Percentiles rank a stretch among this genome's conserved stretches.
phyloP scores from a whole-genome alignment of 1,140 invertebrate species.

The Danaus plexippus region DNA sequence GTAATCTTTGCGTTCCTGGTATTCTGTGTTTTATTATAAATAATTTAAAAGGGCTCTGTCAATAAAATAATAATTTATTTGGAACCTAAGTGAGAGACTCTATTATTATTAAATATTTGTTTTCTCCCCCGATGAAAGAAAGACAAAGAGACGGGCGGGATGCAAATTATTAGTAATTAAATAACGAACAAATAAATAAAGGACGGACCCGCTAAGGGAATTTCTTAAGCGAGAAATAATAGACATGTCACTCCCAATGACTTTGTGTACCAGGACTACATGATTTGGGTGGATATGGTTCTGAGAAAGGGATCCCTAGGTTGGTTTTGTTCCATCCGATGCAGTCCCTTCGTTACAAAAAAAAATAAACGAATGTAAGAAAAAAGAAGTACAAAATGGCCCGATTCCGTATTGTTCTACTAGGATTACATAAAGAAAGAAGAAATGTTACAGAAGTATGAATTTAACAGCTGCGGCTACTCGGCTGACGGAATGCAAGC shows the following conservation, averaged over 20 bases:
- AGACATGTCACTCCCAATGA: conserved; percentile 70
- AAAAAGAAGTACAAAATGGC: conserved; percentile 45
- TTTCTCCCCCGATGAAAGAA: too few species aligned
- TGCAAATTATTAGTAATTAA: conserved; percentile 42
- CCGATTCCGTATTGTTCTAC: conserved; percentile 57
- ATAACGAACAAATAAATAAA: too few species aligned
- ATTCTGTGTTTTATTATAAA: conserved; percentile 69
- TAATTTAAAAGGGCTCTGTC: conserved; percentile 64
- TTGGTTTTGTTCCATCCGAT: background rate
- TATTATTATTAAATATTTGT: too few species aligned
- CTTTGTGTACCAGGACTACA: conserved; percentile 61
- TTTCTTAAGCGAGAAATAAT: conserved; percentile 46
- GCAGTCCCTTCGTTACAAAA: too few species aligned
- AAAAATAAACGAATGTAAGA: conserved; percentile 4
- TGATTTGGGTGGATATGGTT: conserved; percentile 25
- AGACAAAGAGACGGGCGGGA: conserved; percentile 1
- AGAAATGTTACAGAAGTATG: conserved; percentile 22
- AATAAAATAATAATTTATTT: conserved; percentile 8
- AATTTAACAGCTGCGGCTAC: background rate
- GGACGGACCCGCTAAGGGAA: conserved; percentile 25
- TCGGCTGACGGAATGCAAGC: too few species aligned
- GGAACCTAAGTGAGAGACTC: conserved; percentile 5
- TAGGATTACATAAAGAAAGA: conserved; percentile 34
- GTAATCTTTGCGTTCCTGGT: conserved; percentile 51
- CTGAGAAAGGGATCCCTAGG: conserved; percentile 31